Conservation (phyloP, 2,888 invertebrate species). For the Tillus elongatus region DNA sequence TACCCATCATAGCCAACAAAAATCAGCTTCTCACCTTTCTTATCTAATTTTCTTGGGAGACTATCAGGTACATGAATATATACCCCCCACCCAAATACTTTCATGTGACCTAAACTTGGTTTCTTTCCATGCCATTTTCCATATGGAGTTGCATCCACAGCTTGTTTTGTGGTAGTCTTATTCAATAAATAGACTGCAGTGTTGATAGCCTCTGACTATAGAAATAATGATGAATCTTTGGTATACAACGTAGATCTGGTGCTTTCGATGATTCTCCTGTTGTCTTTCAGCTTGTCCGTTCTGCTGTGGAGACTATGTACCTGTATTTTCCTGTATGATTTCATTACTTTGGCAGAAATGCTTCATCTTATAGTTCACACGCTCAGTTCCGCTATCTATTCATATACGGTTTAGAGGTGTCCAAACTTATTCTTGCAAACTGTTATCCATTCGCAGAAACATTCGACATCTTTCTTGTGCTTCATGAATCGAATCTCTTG, state of each 20-base stretch:
- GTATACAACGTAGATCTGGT: neutral
- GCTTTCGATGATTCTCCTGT: too few species aligned
- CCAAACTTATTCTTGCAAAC: slow-evolving; percentile 15
- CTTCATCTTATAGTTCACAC: slow-evolving; percentile 13
- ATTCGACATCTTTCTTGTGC: slow-evolving; percentile 14
- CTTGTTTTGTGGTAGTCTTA: slow-evolving; percentile 11
- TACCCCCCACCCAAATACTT: slow-evolving; percentile 20
- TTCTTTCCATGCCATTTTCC: slow-evolving; percentile 19
- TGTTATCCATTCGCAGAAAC: slow-evolving; percentile 12
- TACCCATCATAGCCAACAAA: slow-evolving; percentile 18
- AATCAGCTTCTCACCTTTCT: slow-evolving; percentile 15
- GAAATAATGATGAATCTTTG: too few species aligned
- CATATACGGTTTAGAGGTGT: slow-evolving; percentile 11
- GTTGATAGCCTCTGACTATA: too few species aligned
- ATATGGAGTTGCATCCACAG: slow-evolving; percentile 17
- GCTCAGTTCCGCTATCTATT: slow-evolving; percentile 16
- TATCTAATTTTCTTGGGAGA: slow-evolving; percentile 14
- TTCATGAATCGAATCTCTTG: slow-evolving; percentile 14
- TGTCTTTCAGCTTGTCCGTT: too few species aligned
- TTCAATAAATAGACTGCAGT: slow-evolving; percentile 9
- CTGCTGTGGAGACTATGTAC: too few species aligned
- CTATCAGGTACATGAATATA: slow-evolving; percentile 12
- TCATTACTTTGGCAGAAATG: neutral
- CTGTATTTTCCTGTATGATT: slow-evolving; percentile 5
- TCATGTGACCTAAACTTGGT: slow-evolving; percentile 18